Base-by-base conservation (phyloP, 2,888 invertebrate species). In the Lasioglossum figueresi region DNA sequence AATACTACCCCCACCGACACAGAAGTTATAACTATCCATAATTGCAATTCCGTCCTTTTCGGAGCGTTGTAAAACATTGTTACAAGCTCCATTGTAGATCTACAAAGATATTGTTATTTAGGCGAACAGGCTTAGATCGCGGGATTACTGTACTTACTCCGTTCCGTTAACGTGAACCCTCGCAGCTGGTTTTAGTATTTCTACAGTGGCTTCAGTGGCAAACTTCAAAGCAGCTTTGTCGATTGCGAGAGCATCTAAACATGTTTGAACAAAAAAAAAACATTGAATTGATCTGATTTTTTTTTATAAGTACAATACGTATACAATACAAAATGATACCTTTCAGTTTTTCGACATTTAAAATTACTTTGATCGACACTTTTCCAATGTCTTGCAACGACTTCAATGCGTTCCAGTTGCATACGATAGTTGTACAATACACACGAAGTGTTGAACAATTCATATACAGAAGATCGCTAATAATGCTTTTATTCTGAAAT, bases 1-100 rank as follows among this genome's bases (percentile, higher is more conserved):
- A 91, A 70, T 40, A 92, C 45, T 4, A 93, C 72, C 40, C 93
- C 93, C 12, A 93, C 63, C 12, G 87, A 81, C 23, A 93, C 79
- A 1, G 93, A 93, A 6, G 89, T 84, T 0, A 92, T 16, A 48
- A 93, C 79, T 48, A 93, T 86, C 93, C 92, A 93, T n/a, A 90
- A 72, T 68, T 88, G 89, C 2, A 92, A 63, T 71, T 84, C 85
- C 59, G 88, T 82, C 8, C 16, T 71, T 56, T 85, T 83, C 14
- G 76, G 76, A 12, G 82, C 56, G 31, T 83, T 88, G 31, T 91
- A 86, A 84, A 93, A 91, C 45, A 78, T 87, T 48, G 93, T 93
- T 23, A 79, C 86, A 34, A 92, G 80, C 40, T 86, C 72, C 34
- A 87, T 74, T 5, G 74, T 63, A 23, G 79, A 83, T 43, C 92